These are phyloP conservation scores for Micrasema longulum DNA, from an alignment of 1,140 invertebrate species.

Conservation along the genomic window DNA sequence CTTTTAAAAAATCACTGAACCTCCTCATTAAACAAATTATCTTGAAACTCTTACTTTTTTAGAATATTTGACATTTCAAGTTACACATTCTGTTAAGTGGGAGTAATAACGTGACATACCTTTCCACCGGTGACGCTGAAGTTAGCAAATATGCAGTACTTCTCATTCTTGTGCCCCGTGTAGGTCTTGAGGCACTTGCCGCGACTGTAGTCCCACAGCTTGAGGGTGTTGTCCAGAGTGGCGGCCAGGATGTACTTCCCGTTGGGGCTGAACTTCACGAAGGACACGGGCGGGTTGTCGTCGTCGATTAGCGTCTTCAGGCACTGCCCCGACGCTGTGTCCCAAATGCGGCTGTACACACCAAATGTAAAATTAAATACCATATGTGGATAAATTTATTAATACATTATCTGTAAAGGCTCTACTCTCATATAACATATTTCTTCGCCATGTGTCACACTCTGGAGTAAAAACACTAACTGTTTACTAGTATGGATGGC, in stretches of 20 bases:
- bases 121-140: conserved; percentile 99
- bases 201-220: conserved; percentile 99
- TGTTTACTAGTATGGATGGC: no score
- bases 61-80: no score
- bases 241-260: conserved; percentile 99
- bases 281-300: conserved; percentile 99
- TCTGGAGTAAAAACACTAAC: no score
- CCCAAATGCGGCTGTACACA: conserved; percentile 99
- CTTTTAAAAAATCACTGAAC: no score
- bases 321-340: conserved; percentile 98
- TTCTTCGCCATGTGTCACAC: no score
- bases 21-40: no score
- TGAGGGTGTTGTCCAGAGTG: conserved; percentile 97
- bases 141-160: conserved; percentile 99
- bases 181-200: conserved; percentile 98
- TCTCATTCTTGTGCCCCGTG: conserved; percentile 98
- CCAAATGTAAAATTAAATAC: no score
- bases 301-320: conserved; percentile 98
- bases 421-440: no score
- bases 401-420: no score
- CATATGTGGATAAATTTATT: no score
- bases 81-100: no score
- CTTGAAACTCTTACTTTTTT: no score
- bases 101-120: conserved; percentile 66
- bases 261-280: conserved; percentile 99